Percentiles rank a stretch among this genome's conserved stretches.
Conservation (phyloP, 2,888 invertebrate genomes). For the Eudemis profundana region DNA sequence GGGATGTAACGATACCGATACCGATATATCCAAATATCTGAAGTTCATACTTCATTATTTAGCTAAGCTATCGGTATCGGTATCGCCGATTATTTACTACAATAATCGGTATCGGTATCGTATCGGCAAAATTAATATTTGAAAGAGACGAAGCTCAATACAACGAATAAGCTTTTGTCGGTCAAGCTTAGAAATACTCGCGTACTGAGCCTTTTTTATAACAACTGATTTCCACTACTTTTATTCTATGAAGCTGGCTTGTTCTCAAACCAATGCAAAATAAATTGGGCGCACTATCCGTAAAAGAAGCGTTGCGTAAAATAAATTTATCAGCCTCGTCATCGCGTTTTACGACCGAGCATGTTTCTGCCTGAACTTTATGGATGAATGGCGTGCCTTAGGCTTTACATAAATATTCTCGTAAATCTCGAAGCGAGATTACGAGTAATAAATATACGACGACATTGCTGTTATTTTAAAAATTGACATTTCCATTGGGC, state of each 20-base stretch:
- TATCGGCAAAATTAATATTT: too few relatives aligned
- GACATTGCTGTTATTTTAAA: constrained; percentile 32
- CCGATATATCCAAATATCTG: too few relatives aligned
- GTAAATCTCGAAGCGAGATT: constrained; percentile 35
- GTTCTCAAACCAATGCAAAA: constrained; percentile 36
- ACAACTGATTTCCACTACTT: neutral
- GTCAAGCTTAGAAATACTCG: neutral
- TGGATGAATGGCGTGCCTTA: constrained; percentile 38
- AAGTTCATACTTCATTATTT: too few relatives aligned
- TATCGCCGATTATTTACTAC: too few relatives aligned
- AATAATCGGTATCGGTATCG: too few relatives aligned
- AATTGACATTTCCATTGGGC: neutral
- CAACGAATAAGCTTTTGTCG: neutral
- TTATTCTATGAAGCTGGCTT: constrained; percentile 17
- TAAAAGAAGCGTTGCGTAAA: constrained; percentile 36
- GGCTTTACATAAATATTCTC: constrained; percentile 38
- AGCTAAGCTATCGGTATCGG: too few relatives aligned
- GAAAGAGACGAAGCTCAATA: too few relatives aligned
- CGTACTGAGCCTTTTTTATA: neutral
- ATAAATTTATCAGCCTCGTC: constrained; percentile 42
- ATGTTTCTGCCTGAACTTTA: constrained; percentile 36
- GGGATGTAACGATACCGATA: too few relatives aligned
- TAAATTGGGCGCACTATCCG: constrained; percentile 39
- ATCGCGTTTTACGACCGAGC: constrained; percentile 39
- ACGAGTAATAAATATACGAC: constrained; percentile 35